Percentiles rank a stretch among this genome's conserved stretches.
These are phyloP conservation scores for Standfussiana lucernea DNA, from an alignment of 2,888 invertebrate genomes.

Conservation along the genomic window DNA sequence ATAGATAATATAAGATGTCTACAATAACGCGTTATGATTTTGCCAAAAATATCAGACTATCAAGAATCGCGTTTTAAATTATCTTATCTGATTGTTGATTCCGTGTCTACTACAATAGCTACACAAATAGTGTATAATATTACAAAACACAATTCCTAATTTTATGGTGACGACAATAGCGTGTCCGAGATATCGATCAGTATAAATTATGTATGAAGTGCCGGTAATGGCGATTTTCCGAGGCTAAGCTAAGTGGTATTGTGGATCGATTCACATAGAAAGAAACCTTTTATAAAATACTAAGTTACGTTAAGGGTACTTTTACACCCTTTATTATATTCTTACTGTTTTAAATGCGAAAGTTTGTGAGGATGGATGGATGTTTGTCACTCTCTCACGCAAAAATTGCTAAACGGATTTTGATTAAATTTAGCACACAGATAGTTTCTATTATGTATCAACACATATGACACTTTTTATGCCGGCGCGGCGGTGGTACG, in stretches of 20 bases:
- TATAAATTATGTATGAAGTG: slow-evolving; percentile 29
- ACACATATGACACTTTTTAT: background rate
- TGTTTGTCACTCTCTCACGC: background rate
- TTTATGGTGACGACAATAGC: background rate
- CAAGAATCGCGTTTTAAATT: background rate
- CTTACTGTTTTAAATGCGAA: too few species aligned
- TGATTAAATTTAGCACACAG: background rate
- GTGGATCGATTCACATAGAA: slow-evolving; percentile 13
- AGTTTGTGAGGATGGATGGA: background rate
- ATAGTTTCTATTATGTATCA: too few species aligned
- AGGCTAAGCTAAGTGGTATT: background rate
- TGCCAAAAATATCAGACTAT: slow-evolving; percentile 4
- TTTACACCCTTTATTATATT: too few species aligned
- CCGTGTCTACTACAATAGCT: background rate
- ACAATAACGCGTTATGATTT: background rate
- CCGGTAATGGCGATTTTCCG: background rate
- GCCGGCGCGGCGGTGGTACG: background rate
- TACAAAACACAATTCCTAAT: slow-evolving; percentile 14
- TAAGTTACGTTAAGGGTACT: too few species aligned
- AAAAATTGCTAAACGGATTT: background rate
- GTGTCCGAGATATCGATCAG: slow-evolving; percentile 37
- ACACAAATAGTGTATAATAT: background rate
- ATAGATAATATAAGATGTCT: background rate
- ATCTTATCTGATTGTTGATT: slow-evolving; percentile 27
- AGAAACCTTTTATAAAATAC: too few species aligned